Evolutionary conservation across 1,140 invertebrate species (phyloP).

Genomic region (Heliothis virescens): DNA sequence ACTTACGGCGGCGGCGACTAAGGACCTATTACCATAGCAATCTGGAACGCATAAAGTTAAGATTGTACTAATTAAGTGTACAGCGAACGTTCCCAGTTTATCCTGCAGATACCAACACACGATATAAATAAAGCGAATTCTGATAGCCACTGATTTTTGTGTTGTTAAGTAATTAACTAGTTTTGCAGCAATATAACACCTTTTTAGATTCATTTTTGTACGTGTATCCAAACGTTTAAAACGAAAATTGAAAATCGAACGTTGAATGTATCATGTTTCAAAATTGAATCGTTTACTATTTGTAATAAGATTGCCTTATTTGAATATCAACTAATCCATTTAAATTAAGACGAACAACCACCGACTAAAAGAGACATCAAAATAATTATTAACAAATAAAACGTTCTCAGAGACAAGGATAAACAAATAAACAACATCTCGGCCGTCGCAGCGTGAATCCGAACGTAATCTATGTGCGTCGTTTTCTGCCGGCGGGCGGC

Average conservation of each 20-base stretch:
- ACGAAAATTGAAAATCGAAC: neutral
- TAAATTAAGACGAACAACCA: constrained; percentile 38
- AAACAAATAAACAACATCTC: constrained; percentile 71
- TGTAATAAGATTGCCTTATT: neutral
- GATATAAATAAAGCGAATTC: constrained; percentile 76
- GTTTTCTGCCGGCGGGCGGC: constrained; percentile 62
- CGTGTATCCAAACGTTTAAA: neutral
- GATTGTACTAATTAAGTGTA: constrained; percentile 82
- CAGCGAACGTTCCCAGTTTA: constrained; percentile 67
- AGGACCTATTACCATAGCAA: constrained; percentile 80
- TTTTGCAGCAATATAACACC: neutral
- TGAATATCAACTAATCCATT: neutral
- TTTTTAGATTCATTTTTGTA: neutral
- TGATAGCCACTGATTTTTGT: constrained; percentile 58
- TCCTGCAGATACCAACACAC: constrained; percentile 67
- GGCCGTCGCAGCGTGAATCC: constrained; percentile 72
- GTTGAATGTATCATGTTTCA: too few species aligned
- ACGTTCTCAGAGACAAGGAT: constrained; percentile 54
- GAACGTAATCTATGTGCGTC: constrained; percentile 65
- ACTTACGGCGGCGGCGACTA: constrained; percentile 69
- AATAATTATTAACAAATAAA: constrained; percentile 61
- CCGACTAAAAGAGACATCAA: constrained; percentile 55
- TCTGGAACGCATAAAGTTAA: constrained; percentile 78
- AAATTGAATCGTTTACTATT: neutral
- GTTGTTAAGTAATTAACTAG: constrained; percentile 2